Percentiles rank a stretch among this genome's conserved stretches.
Conservation (phyloP, 2,797 vertebrate genomes). For the Anguilla marmorata region DNA sequence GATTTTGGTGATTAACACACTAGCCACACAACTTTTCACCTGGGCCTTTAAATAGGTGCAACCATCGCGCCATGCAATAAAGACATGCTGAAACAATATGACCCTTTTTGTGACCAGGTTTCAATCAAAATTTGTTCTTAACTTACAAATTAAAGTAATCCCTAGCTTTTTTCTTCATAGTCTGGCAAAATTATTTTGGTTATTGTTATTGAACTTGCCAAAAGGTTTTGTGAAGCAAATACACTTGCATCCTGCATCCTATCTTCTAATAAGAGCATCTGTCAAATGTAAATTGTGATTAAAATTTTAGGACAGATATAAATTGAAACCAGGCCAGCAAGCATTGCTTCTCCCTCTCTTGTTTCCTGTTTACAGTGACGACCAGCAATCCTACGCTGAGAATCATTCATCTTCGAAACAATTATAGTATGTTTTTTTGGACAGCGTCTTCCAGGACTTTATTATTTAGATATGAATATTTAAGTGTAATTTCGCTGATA, state of each 20-base stretch:
- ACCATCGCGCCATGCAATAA: neutral
- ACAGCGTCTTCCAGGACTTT: neutral
- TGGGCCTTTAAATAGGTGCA: neutral
- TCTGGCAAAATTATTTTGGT: neutral
- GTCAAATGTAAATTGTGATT: neutral
- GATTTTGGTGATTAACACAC: neutral
- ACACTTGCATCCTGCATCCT: neutral
- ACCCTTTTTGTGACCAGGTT: neutral
- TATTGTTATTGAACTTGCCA: neutral
- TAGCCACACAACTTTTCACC: neutral
- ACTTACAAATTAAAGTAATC: neutral
- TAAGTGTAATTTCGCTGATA: neutral
- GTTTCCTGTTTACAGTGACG: slow-evolving; percentile 5
- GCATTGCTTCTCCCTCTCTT: neutral
- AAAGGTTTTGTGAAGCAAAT: neutral
- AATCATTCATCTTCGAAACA: neutral
- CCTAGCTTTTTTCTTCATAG: neutral
- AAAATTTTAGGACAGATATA: neutral
- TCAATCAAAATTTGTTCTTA: neutral
- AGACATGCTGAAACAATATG: neutral
- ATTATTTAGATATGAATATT: too few species aligned
- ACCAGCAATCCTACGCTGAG: neutral
- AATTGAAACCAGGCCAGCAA: neutral
- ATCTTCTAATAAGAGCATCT: neutral
- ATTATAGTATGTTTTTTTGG: neutral